Conservation (phyloP, 2,797 vertebrate genomes). For the Sebastes trivittatus region DNA sequence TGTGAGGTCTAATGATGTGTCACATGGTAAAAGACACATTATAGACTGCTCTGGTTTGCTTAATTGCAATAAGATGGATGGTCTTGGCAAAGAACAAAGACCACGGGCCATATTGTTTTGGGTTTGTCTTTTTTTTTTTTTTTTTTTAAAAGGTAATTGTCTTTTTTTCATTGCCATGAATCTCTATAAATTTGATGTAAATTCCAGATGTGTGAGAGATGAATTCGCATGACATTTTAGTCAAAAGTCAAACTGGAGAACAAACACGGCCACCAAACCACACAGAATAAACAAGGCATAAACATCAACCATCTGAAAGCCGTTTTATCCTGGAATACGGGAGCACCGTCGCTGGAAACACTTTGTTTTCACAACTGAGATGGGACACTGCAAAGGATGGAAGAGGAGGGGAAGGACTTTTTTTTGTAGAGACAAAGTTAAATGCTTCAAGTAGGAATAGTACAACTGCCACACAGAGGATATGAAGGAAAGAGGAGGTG, state of each 20-base stretch:
- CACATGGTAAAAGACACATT: neutral
- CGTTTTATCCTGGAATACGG: conserved; percentile 38
- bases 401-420: neutral
- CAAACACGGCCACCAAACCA: conserved; percentile 23
- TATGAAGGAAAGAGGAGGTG: conserved; percentile 21
- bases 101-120: neutral
- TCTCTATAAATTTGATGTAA: conserved; percentile 2
- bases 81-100: neutral
- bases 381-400: neutral
- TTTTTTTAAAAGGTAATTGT: neutral
- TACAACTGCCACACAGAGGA: conserved; percentile 33
- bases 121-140: neutral
- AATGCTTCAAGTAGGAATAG: conserved; percentile 36
- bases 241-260: conserved; percentile 20
- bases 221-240: neutral
- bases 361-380: conserved; percentile 22
- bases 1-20: neutral
- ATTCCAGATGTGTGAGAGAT: neutral
- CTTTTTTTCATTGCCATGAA: conserved; percentile 6
- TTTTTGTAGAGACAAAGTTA: conserved; percentile 13
- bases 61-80: conserved; percentile 4
- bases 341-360: conserved; percentile 24
- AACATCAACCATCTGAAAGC: conserved; percentile 37
- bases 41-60: neutral
- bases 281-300: conserved; percentile 21